Evolutionary conservation across 2,797 vertebrate species (phyloP).

Genomic region (Halcyon badia): DNA sequence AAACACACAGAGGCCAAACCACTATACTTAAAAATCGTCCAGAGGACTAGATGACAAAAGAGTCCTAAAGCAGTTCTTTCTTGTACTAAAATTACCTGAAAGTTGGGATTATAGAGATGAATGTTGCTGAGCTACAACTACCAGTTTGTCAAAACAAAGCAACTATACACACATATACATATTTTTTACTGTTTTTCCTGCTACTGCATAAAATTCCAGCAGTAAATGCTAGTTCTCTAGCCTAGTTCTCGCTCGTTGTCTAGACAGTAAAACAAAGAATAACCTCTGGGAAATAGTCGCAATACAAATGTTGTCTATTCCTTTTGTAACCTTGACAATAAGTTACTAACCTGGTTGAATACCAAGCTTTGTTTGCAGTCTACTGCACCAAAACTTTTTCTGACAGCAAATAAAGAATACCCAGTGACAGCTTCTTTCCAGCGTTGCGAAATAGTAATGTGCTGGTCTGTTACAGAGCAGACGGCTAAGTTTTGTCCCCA

Average conservation of each 20-base stretch:
- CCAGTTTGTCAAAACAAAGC: slow-evolving; percentile 35
- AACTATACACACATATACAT: background rate
- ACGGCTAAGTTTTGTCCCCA: background rate
- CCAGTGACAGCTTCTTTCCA: slow-evolving; percentile 42
- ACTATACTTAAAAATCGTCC: background rate
- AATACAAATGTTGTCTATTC: slow-evolving; percentile 19
- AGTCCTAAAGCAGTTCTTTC: background rate
- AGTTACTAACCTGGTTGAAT: slow-evolving; percentile 48
- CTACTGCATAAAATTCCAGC: background rate
- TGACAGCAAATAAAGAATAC: background rate
- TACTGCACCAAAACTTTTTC: slow-evolving; percentile 20
- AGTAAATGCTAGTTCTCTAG: background rate
- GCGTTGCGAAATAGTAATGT: background rate
- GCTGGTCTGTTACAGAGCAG: slow-evolving; percentile 7
- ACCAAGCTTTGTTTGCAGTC: slow-evolving; percentile 31
- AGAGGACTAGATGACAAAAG: background rate
- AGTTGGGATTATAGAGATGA: background rate
- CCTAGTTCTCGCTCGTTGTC: slow-evolving; percentile 2
- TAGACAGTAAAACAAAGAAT: slow-evolving; percentile 52
- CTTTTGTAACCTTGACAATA: slow-evolving; percentile 55
- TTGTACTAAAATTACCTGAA: slow-evolving; percentile 4
- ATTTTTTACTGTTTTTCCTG: slow-evolving; percentile 2
- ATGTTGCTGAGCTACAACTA: background rate
- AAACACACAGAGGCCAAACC: background rate
- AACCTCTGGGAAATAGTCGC: slow-evolving; percentile 27